Conservation (phyloP, 1,140 invertebrate genomes). For the Microvelia longipes region DNA sequence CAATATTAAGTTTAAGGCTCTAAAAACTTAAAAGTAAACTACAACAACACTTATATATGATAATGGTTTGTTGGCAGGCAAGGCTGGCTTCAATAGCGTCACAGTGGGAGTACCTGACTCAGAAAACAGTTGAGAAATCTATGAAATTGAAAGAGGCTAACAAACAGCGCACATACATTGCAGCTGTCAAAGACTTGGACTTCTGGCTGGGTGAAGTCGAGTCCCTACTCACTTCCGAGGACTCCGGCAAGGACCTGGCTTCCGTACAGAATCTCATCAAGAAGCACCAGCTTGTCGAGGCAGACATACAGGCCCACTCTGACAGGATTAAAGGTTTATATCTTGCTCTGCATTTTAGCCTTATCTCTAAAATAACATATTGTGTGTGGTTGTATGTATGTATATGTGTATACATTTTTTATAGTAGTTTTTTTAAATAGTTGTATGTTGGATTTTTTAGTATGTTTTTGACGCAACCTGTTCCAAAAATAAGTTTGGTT, state of each 20-base stretch:
- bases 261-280: slow-evolving; percentile 99
- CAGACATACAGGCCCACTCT: slow-evolving; percentile 89
- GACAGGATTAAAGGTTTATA: slow-evolving; percentile 73
- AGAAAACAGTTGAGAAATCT: slow-evolving; percentile 95
- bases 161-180: slow-evolving; percentile 96
- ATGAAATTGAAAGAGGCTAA: slow-evolving; percentile 97
- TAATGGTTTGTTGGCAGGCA: too few species aligned
- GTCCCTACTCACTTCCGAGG: slow-evolving; percentile 87
- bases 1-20: too few species aligned
- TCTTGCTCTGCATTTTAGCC: slow-evolving; percentile 13
- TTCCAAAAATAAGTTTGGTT: too few species aligned
- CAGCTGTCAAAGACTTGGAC: slow-evolving; percentile 97
- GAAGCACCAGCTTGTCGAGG: slow-evolving; percentile 96
- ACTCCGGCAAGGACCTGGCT: slow-evolving; percentile 93
- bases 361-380: too few species aligned
- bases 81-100: slow-evolving; percentile 87
- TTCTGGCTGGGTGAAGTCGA: slow-evolving; percentile 99
- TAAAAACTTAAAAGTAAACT: too few species aligned
- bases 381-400: too few species aligned
- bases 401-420: too few species aligned
- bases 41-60: too few species aligned
- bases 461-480: too few species aligned
- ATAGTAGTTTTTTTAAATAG: too few species aligned
- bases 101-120: slow-evolving; percentile 96
- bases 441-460: too few species aligned